These are phyloP conservation scores for Stichodactyla helianthus DNA, from an alignment of 64 coral and sea anemone species.

Conservation along the genomic window DNA sequence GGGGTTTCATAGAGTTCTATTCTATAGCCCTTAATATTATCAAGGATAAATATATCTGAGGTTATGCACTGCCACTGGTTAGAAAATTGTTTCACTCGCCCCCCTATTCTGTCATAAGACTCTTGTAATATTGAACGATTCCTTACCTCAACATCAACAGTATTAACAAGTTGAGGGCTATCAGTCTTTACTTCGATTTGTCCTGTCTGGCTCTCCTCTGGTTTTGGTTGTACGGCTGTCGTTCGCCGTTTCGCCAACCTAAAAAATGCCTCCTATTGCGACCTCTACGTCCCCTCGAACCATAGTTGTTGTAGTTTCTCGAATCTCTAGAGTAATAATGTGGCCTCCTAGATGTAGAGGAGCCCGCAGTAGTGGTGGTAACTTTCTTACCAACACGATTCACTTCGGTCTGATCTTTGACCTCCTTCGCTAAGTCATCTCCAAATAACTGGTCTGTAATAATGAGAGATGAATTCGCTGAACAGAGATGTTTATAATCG, in stretches of 20 bases:
- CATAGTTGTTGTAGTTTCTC: constrained; percentile 19
- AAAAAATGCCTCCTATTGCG: constrained; percentile 17
- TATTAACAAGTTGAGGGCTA: no score
- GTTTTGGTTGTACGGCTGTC: constrained; percentile 25
- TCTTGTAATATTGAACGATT: no score
- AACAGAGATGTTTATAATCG: constrained; percentile 20
- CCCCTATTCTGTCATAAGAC: no score
- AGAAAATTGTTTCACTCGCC: no score
- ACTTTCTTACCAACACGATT: constrained; percentile 34
- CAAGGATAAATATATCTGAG: constrained; percentile 32
- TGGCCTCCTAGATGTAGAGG: not conserved
- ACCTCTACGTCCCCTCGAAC: constrained; percentile 17
- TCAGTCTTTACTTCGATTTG: not conserved
- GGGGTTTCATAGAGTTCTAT: constrained; percentile 23
- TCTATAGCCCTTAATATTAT: constrained; percentile 30
- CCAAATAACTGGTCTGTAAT: constrained; percentile 37
- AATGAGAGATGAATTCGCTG: not conserved
- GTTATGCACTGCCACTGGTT: no score
- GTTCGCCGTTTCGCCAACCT: constrained; percentile 1
- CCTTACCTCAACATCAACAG: no score
- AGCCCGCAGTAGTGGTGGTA: constrained; percentile 16
- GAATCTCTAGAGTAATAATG: not conserved
- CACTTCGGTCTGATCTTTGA: constrained; percentile 40
- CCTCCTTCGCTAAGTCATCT: constrained; percentile 8
- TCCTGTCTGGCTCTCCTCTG: not conserved